Evolutionary conservation across 2,113 vertebrate species (phyloP).

Genomic region (Platysternon megacephalum): DNA sequence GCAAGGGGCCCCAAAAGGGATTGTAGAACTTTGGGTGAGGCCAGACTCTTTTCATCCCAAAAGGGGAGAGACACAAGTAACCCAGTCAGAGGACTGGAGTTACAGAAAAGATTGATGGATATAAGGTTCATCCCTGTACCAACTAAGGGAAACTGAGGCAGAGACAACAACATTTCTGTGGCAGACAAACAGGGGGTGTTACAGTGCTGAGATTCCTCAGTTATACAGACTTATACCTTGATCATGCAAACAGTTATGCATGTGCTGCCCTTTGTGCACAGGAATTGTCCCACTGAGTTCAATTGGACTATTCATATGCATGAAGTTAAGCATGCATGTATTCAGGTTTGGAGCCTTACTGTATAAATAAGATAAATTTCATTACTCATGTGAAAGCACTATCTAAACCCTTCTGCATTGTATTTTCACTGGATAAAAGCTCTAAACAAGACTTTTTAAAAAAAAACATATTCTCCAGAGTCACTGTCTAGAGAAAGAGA

Average conservation of each 20-base stretch:
- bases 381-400: neutral
- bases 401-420: neutral
- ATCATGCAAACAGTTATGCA: neutral
- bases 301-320: neutral
- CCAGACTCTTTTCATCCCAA: neutral
- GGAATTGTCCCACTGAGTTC: neutral
- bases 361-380: neutral
- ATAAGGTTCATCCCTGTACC: neutral
- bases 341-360: neutral
- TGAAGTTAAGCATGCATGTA: neutral
- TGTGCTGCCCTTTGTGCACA: neutral
- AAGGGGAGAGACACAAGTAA: neutral
- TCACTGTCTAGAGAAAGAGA: neutral
- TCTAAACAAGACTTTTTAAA: neutral
- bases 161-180: neutral
- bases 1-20: too few relatives aligned
- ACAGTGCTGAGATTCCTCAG: neutral
- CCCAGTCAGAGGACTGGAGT: neutral
- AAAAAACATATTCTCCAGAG: neutral
- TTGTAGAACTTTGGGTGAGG: too few relatives aligned
- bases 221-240: neutral
- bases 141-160: neutral
- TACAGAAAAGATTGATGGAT: neutral
- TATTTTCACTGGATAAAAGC: neutral
- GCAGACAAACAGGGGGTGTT: neutral